These are phyloP conservation scores for Hemicrepidius hirtus DNA, from an alignment of 2,888 invertebrate species.

Conservation along the genomic window DNA sequence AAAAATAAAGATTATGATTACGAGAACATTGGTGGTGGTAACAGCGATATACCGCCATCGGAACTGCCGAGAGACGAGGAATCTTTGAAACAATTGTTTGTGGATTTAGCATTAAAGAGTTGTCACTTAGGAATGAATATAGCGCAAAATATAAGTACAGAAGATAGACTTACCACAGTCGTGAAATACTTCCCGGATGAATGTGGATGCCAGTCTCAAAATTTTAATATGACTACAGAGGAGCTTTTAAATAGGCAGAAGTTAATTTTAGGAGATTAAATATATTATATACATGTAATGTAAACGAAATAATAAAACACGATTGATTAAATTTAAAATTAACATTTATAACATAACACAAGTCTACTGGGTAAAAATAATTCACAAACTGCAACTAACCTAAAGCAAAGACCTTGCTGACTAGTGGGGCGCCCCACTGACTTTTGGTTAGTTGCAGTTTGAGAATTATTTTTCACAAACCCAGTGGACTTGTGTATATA, in stretches of 20 bases:
- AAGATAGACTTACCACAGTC: conserved; percentile 1
- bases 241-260: conserved; percentile 5
- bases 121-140: not conserved
- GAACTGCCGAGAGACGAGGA: conserved; percentile 9
- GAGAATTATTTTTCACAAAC: no score
- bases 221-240: not conserved
- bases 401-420: no score
- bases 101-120: conserved; percentile 4
- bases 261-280: not conserved
- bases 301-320: not conserved
- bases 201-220: not conserved
- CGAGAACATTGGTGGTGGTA: conserved; percentile 2
- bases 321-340: not conserved
- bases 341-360: no score
- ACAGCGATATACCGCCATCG: conserved; percentile 5
- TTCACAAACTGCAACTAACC: no score
- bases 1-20: conserved; percentile 19
- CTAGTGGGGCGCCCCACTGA: no score
- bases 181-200: not conserved
- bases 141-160: not conserved
- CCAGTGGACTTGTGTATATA: no score
- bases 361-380: no score
- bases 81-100: conserved; percentile 27
- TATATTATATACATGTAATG: not conserved
- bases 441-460: no score